Percentiles rank a stretch among this genome's conserved stretches.
These are phyloP conservation scores for Ditula angustiorana DNA, from an alignment of 2,888 invertebrate species.

Conservation along the genomic window DNA sequence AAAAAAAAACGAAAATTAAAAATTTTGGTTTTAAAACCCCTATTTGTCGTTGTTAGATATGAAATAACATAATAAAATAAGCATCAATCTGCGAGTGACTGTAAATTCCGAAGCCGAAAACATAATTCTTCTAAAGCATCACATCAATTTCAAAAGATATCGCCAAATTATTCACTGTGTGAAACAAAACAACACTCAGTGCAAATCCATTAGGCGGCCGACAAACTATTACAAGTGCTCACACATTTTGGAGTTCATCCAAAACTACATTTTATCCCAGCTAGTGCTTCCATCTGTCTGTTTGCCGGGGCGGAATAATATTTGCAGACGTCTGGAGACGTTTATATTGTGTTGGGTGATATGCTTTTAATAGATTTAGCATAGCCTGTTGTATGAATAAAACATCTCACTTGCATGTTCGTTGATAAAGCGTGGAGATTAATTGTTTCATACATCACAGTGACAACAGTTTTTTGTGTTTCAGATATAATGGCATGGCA, in stretches of 20 bases:
- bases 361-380: constrained; percentile 22
- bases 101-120: no score
- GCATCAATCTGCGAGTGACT: no score
- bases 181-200: neutral
- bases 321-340: constrained; percentile 34
- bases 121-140: no score
- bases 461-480: neutral
- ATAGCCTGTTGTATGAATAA: constrained; percentile 25
- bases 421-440: neutral
- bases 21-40: no score
- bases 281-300: constrained; percentile 26
- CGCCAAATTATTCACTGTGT: neutral
- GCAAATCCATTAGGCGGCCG: constrained; percentile 1
- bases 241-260: constrained; percentile 30
- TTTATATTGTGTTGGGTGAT: constrained; percentile 30
- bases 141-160: no score
- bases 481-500: no score
- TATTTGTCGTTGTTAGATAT: no score
- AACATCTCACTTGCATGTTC: neutral
- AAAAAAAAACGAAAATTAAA: no score
- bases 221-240: constrained; percentile 13
- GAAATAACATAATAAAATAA: no score
- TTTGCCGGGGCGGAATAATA: constrained; percentile 34
- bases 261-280: constrained; percentile 34
- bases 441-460: neutral